phyloP scores from a whole-genome alignment of 2,797 vertebrate species.

The Capromys pilorides region DNA sequence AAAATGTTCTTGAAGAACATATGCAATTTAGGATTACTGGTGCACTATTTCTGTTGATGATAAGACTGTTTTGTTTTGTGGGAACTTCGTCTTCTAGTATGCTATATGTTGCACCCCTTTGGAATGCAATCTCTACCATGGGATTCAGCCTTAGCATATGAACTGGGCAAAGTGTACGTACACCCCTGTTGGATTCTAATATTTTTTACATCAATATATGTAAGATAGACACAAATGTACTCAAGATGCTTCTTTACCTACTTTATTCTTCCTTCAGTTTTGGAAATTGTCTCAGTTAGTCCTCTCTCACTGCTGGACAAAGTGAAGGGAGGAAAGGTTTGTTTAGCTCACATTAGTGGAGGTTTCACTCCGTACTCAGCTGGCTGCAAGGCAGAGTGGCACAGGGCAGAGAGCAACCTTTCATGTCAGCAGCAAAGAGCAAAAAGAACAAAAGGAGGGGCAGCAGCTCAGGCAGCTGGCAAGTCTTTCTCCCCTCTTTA shows the following conservation, averaged over 20 bases:
- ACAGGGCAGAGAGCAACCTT: too few species aligned
- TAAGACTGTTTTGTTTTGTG: neutral
- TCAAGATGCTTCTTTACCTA: neutral
- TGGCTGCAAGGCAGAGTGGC: too few species aligned
- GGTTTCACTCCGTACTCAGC: too few species aligned
- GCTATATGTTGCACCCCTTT: neutral
- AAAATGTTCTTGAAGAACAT: constrained; percentile 16
- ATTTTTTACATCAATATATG: constrained; percentile 12
- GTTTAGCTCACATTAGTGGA: too few species aligned
- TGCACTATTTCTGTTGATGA: constrained; percentile 46
- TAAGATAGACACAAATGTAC: neutral
- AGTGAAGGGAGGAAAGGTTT: too few species aligned
- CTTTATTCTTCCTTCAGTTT: neutral
- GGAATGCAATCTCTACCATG: neutral
- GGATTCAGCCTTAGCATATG: neutral
- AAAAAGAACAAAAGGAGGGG: too few species aligned
- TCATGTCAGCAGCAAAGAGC: too few species aligned
- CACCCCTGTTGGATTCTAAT: neutral
- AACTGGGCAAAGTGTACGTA: neutral
- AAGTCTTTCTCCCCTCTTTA: too few species aligned
- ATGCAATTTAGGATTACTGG: constrained; percentile 5
- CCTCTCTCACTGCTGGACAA: too few species aligned
- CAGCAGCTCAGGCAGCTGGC: too few species aligned
- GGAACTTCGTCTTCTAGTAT: constrained; percentile 39
- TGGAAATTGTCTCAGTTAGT: neutral